Base-by-base conservation (phyloP, 2,888 invertebrate genomes). In the Polietes domitor region DNA sequence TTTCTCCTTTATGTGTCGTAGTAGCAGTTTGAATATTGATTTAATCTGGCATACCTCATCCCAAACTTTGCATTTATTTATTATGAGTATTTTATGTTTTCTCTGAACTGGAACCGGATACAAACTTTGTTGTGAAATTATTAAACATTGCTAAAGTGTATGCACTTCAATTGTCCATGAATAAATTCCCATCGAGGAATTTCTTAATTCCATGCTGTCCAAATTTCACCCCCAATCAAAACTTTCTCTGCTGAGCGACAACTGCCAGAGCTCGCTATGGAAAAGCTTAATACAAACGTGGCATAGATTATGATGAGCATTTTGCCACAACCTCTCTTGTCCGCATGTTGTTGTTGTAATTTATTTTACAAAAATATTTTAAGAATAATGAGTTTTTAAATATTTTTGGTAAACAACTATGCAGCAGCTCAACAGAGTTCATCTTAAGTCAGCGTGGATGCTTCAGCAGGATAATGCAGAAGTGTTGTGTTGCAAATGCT, bases 321-420 rank as follows among this genome's bases (percentile, higher is more conserved):
- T n/a, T n/a, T n/a, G n/a, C n/a, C n/a, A n/a, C n/a, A n/a, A n/a
- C n/a, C n/a, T n/a, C n/a, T n/a, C n/a, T n/a, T n/a, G n/a, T n/a
- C n/a, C n/a, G n/a, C n/a, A n/a, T n/a, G n/a, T n/a, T n/a, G n/a
- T n/a, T n/a, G n/a, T n/a, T n/a, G n/a, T n/a, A n/a, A n/a, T n/a
- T n/a, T n/a, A 37, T 37, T 3, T 37, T 37, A 12, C 12, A 73
- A 73, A 50, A 61, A 24, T n/a, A 24, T 19, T 7, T 26, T 21
- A 68, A 65, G 43, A 79, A 68, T 74, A 79, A 68, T 74, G 79
- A 58, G 68, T 79, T 79, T 79, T 74, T 73, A 79, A 74, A 58
- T 79, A 74, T 58, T 79, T 68, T 53, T 68, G 55, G 41, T 32
- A 28, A 73, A 68, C 55, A 55, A 68, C 55, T 28, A 50, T 43